Conservation (phyloP, 1,140 invertebrate species). For the Panulirus ornatus region DNA sequence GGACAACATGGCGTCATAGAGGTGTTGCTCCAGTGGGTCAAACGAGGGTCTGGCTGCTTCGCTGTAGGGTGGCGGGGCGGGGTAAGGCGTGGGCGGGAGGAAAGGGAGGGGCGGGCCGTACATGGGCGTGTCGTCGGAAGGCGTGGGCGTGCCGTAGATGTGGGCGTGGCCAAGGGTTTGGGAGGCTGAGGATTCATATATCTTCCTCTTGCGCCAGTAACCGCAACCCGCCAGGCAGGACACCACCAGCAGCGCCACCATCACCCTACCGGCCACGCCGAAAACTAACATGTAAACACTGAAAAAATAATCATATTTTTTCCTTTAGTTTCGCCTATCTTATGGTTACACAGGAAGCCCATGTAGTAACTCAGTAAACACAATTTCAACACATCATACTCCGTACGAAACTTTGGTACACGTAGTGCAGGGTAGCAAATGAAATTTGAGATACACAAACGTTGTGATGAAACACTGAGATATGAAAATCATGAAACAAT, state of each 20-base stretch:
- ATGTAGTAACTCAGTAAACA: no score
- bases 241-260: slow-evolving; percentile 41
- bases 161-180: slow-evolving; percentile 59
- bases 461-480: no score
- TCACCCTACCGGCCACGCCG: slow-evolving; percentile 13
- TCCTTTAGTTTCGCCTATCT: no score
- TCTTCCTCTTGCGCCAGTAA: slow-evolving; percentile 64
- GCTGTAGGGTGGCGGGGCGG: slow-evolving; percentile 62
- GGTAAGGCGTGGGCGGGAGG: slow-evolving; percentile 57
- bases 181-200: slow-evolving; percentile 64
- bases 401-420: no score
- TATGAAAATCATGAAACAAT: no score
- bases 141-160: slow-evolving; percentile 52
- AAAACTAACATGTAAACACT: background rate
- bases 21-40: slow-evolving; percentile 58
- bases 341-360: no score
- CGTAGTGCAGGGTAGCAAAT: no score
- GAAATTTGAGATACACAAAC: no score
- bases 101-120: slow-evolving; percentile 63
- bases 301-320: no score
- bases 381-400: no score
- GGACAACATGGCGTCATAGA: slow-evolving; percentile 58
- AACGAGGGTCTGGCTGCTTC: slow-evolving; percentile 53
- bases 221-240: slow-evolving; percentile 51
- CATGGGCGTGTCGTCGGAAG: slow-evolving; percentile 64